Evolutionary conservation across 1,140 invertebrate species (phyloP).

Genomic region (Atta colombica): DNA sequence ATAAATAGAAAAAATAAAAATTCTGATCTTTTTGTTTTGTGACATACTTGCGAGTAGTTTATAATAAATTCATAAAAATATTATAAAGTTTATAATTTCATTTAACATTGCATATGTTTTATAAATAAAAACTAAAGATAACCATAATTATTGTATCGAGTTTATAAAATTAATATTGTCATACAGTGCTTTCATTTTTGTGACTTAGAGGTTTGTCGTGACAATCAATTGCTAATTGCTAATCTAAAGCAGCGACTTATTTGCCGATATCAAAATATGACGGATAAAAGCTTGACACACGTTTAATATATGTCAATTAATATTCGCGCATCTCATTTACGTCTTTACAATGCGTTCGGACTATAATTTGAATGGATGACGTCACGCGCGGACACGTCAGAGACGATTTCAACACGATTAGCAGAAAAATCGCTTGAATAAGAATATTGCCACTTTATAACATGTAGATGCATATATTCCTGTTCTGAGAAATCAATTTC

Average conservation of each 20-base stretch:
- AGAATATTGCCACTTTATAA: neutral
- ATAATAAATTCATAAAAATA: neutral
- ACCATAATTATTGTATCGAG: neutral
- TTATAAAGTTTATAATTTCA: neutral
- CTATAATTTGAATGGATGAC: slow-evolving; percentile 2
- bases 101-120: neutral
- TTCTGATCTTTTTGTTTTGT: neutral
- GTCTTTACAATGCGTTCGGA: neutral
- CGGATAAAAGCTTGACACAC: neutral
- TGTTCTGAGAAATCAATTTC: neutral
- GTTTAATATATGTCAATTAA: neutral
- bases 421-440: neutral
- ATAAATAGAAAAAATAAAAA: neutral
- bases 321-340: neutral
- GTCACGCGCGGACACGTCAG: neutral
- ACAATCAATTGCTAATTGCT: neutral
- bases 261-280: slow-evolving; percentile 1
- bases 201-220: neutral
- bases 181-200: neutral
- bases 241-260: slow-evolving; percentile 20
- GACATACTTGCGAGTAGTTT: neutral
- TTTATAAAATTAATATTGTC: slow-evolving; percentile 7
- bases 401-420: neutral
- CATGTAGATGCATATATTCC: neutral
- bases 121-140: neutral